Evolutionary conservation across 2,113 vertebrate genomes (phyloP).

Genomic region (Indicator maculatus): DNA sequence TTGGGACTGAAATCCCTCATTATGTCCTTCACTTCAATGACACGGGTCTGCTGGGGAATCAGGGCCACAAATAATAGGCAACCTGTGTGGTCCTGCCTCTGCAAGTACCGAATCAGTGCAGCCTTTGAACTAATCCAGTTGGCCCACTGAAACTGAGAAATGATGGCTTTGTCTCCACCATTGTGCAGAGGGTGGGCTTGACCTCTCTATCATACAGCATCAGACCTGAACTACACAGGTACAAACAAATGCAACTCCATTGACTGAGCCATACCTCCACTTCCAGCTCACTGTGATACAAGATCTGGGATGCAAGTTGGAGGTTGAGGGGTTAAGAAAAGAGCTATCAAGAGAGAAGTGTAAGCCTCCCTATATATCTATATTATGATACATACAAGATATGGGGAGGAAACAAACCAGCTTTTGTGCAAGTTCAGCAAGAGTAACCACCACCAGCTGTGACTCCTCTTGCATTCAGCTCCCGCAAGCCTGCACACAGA

Average conservation of each 20-base stretch:
- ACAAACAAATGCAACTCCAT: not conserved
- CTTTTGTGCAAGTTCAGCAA: not conserved
- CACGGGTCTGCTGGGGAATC: not conserved
- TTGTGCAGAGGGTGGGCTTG: not conserved
- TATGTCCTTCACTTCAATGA: conserved; percentile 53
- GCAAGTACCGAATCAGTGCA: not conserved
- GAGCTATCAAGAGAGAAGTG: not conserved
- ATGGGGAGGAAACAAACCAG: not conserved
- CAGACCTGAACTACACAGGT: not conserved
- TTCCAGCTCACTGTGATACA: not conserved
- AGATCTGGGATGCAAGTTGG: not conserved
- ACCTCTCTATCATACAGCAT: not conserved
- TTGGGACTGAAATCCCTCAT: conserved; percentile 62
- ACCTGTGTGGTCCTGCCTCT: not conserved
- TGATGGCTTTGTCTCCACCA: not conserved
- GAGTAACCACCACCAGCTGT: not conserved
- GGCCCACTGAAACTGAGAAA: not conserved
- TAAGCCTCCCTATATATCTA: not conserved
- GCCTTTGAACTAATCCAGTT: not conserved
- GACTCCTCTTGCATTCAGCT: not conserved
- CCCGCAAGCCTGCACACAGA: not conserved
- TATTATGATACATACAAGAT: not conserved
- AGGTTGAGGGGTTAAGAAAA: not conserved
- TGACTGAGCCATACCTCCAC: not conserved
- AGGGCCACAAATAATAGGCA: conserved; percentile 17